These are phyloP conservation scores for Nansenia antarctica DNA, from an alignment of 2,113 vertebrate species.

Conservation along the genomic window DNA sequence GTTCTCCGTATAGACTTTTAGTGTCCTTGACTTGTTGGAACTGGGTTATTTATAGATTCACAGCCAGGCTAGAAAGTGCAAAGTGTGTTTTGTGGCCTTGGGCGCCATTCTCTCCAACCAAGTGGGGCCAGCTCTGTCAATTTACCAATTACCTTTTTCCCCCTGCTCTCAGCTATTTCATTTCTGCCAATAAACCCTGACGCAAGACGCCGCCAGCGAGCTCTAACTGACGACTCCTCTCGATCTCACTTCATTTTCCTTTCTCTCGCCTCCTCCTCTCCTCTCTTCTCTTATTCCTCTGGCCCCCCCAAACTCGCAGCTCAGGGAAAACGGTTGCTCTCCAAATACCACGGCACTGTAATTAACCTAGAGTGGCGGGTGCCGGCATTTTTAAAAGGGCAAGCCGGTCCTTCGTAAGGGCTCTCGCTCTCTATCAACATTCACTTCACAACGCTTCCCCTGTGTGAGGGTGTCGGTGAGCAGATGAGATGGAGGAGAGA, in stretches of 20 bases:
- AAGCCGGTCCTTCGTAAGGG: constrained; percentile 4
- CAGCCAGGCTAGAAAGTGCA: no score
- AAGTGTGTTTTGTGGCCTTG: not conserved
- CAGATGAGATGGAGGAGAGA: no score
- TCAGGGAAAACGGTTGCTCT: constrained; percentile 1
- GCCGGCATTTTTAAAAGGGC: constrained; percentile 22
- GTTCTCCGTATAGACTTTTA: no score
- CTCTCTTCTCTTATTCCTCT: not conserved
- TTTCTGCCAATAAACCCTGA: constrained; percentile 10
- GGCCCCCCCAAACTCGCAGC: not conserved
- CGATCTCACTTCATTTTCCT: no score
- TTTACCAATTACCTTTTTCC: constrained; percentile 12
- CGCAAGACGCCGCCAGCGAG: not conserved
- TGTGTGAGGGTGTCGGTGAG: not conserved
- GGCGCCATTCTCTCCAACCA: not conserved
- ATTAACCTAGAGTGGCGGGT: constrained; percentile 7
- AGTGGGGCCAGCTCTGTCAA: not conserved
- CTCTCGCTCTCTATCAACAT: constrained; percentile 11
- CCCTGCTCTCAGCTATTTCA: not conserved
- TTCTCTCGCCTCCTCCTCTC: not conserved
- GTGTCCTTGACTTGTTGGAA: no score
- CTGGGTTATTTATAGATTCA: no score
- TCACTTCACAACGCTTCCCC: constrained; percentile 1
- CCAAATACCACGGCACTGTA: constrained; percentile 15
- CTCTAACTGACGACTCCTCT: no score